These are phyloP conservation scores for Conger conger DNA, from an alignment of 2,113 vertebrate genomes.

Conservation along the genomic window DNA sequence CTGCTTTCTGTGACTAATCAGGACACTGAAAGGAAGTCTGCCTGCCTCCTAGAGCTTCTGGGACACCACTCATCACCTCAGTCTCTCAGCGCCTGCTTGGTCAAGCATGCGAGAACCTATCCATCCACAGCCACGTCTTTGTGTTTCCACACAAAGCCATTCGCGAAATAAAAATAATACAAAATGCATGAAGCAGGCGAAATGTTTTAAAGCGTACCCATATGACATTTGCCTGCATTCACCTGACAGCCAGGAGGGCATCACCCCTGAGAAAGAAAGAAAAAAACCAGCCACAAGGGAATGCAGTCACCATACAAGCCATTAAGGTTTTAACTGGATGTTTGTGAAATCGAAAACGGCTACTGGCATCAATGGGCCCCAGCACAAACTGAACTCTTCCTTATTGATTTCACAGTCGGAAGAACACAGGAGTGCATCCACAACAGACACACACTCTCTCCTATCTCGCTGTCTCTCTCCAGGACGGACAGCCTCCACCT, in stretches of 20 bases:
- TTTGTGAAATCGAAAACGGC: conserved; percentile 19
- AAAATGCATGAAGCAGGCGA: not conserved
- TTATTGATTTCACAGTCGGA: conserved; percentile 22
- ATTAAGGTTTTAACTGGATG: conserved; percentile 21
- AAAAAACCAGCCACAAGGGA: not conserved
- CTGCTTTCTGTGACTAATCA: not conserved
- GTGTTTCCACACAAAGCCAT: not conserved
- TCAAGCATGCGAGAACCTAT: too few relatives aligned
- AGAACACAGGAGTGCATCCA: conserved; percentile 14
- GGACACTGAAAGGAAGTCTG: not conserved
- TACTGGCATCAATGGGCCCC: conserved; percentile 14
- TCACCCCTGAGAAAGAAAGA: not conserved
- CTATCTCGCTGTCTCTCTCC: not conserved
- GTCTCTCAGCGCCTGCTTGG: not conserved
- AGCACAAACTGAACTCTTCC: conserved; percentile 18
- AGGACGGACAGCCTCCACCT: not conserved
- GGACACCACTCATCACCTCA: not conserved
- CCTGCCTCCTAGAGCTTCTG: not conserved
- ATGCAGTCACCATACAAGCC: conserved; percentile 13
- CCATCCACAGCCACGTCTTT: not conserved
- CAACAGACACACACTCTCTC: not conserved
- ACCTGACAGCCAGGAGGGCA: not conserved
- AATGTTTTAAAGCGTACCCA: not conserved
- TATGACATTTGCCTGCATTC: not conserved
- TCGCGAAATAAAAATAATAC: not conserved